Percentiles rank a stretch among this genome's conserved stretches.
These are phyloP conservation scores for Drosophila limbata DNA, from an alignment of 2,888 invertebrate species.

Conservation along the genomic window DNA sequence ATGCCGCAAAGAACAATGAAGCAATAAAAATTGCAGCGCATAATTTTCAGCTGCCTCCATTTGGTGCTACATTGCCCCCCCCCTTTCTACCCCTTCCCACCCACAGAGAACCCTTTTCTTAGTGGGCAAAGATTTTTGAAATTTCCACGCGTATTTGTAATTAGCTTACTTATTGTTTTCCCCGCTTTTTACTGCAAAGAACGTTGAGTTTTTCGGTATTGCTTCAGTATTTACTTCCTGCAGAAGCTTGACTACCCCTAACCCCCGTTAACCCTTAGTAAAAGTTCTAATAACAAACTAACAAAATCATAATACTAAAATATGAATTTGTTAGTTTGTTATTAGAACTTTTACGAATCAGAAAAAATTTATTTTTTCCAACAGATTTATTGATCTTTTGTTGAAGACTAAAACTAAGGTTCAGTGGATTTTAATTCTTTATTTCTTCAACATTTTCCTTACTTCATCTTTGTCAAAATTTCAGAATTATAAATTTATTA, in stretches of 20 bases:
- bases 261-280: too few species aligned
- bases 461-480: too few species aligned
- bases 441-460: too few species aligned
- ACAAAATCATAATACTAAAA: too few species aligned
- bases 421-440: not conserved
- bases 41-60: conserved; percentile 71
- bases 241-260: conserved; percentile 2
- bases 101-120: conserved; percentile 62
- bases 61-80: conserved; percentile 28
- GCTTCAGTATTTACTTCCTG: not conserved
- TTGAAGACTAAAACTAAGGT: too few species aligned
- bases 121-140: conserved; percentile 50
- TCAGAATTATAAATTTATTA: too few species aligned
- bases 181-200: conserved; percentile 9
- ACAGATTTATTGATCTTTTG: not conserved
- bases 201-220: not conserved
- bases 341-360: not conserved
- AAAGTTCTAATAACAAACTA: too few species aligned
- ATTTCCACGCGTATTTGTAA: conserved; percentile 79
- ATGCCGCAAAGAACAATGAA: conserved; percentile 72
- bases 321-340: not conserved
- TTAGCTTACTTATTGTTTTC: conserved; percentile 74
- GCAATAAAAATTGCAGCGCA: conserved; percentile 82
- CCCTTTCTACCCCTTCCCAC: not conserved
- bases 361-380: not conserved